Base-by-base conservation (phyloP, 2,797 vertebrate genomes). In the Scleropages formosus region DNA sequence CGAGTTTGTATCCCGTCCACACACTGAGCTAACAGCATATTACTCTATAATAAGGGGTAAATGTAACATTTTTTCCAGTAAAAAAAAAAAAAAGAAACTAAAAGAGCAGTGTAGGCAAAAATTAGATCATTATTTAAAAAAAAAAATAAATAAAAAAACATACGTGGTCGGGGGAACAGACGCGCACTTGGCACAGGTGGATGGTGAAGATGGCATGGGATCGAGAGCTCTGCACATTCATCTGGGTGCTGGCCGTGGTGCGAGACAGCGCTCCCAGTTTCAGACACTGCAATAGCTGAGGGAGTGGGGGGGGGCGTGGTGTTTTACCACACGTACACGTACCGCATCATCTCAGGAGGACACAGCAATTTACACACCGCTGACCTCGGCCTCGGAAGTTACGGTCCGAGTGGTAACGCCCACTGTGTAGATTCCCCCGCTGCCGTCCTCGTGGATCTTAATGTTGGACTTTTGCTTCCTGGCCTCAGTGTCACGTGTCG, bases 131-230 rank as follows among this genome's bases (percentile, higher is more conserved):
- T n/a, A n/a, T n/a, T n/a, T n/a, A n/a, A n/a, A n/a, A n/a, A n/a
- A n/a, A n/a, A 39, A 39, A 39, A 31, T 39, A 39, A 39, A 39
- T 31, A 39, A 39, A 39, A 31, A 39, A 31, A 89, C 95, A 0
- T 88, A 98, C 97, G 1, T 92, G 79, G 66, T 94, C 94, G 13
- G 10, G 89, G 1, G 92, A 87, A 75, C 97, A 98, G 79, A 97
- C 86, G 53, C 97, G 89, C 72, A 96, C 95, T 87, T 98, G 97
- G 92, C 96, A 97, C 82, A 99, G 82, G 81, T 99, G 96, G 80
- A 99, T 95, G 60, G 97, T 99, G 88, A 99, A 99, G 88, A 99
- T 98, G 26, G 97, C 97, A 56, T 99, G 97, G 0, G 97, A 99
- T 31, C 97, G 96, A 0, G 97, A 99, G 87, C 97, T 99, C 91